phyloP scores from a whole-genome alignment of 2,888 invertebrate species.

The Dioctria rufipes region DNA sequence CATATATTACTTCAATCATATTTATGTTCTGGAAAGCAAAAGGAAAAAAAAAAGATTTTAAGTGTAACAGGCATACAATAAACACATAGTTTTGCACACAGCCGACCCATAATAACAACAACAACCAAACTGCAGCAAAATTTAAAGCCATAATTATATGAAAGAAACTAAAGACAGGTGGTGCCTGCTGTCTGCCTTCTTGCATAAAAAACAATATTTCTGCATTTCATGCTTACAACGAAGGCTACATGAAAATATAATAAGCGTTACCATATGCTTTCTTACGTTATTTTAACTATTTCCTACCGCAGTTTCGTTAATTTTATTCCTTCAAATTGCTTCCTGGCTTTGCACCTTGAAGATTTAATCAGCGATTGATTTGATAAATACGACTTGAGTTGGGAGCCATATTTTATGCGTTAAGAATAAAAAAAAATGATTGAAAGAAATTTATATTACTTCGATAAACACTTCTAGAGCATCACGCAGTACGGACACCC shows the following conservation, averaged over 20 bases:
- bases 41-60: no score
- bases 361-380: not conserved
- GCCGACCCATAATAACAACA: no score
- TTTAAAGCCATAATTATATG: not conserved
- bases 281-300: no score
- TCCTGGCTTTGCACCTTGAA: not conserved
- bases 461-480: not conserved
- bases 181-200: not conserved
- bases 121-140: no score
- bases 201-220: not conserved
- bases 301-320: not conserved
- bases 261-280: not conserved
- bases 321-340: not conserved
- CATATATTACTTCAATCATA: no score
- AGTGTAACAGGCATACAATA: no score
- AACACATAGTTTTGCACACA: no score
- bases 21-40: no score
- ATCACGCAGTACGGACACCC: not conserved
- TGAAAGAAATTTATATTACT: not conserved
- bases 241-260: not conserved
- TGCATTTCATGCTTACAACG: not conserved
- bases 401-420: not conserved
- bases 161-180: not conserved
- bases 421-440: not conserved
- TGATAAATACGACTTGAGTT: not conserved